phyloP scores from a whole-genome alignment of 2,888 invertebrate genomes.

The Caenorhabditis wallacei region DNA sequence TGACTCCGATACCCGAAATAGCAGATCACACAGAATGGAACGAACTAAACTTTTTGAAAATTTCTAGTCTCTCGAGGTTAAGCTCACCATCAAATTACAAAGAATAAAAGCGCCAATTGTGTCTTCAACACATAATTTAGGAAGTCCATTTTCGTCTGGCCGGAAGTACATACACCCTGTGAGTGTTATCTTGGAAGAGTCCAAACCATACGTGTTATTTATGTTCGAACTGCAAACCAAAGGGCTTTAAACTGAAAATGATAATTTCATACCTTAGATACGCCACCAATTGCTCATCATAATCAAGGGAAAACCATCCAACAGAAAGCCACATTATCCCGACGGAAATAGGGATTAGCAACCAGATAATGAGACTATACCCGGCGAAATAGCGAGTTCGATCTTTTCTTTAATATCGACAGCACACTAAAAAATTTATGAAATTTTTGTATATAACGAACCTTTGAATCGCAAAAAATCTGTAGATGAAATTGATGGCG shows the following conservation, averaged over 20 bases:
- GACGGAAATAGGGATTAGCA: background rate
- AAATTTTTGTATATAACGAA: too few relatives aligned
- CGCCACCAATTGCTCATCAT: slow-evolving; percentile 1
- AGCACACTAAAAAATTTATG: too few relatives aligned
- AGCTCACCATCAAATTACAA: background rate
- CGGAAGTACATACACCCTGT: slow-evolving; percentile 21
- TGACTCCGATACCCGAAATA: slow-evolving; percentile 14
- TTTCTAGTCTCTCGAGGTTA: too few relatives aligned
- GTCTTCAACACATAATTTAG: background rate
- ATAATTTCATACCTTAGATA: background rate
- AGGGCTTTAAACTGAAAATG: background rate
- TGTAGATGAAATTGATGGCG: slow-evolving; percentile 15
- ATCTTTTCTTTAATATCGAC: background rate
- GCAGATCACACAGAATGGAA: slow-evolving; percentile 11
- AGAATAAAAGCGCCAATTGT: background rate
- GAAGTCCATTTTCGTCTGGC: background rate
- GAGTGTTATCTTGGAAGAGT: background rate
- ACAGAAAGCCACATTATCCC: background rate
- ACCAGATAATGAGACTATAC: background rate
- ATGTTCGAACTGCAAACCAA: slow-evolving; percentile 5
- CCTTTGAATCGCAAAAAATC: slow-evolving; percentile 21
- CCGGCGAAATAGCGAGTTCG: background rate
- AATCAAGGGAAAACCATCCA: background rate
- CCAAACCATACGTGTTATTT: slow-evolving; percentile 9
- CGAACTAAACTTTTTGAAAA: background rate